phyloP scores from a whole-genome alignment of 2,113 vertebrate species.

The Nycticryphes semicollaris region DNA sequence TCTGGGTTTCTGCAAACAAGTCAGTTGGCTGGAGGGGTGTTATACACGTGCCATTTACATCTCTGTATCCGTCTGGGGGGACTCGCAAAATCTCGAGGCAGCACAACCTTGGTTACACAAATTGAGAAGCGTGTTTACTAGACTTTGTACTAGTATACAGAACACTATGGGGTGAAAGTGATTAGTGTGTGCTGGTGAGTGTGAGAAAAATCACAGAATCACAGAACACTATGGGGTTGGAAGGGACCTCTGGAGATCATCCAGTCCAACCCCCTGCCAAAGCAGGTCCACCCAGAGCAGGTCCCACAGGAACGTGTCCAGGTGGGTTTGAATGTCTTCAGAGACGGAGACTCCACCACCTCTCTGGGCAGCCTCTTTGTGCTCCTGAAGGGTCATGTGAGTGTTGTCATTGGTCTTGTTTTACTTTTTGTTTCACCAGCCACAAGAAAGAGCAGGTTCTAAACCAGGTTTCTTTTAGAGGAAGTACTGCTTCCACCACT shows the following conservation, averaged over 20 bases:
- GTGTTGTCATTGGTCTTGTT: neutral
- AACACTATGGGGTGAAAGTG: too few relatives aligned
- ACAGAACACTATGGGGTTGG: too few relatives aligned
- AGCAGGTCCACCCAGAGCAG: too few relatives aligned
- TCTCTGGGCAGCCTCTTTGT: neutral
- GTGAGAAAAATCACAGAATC: neutral
- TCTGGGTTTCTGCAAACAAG: neutral
- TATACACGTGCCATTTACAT: rapidly evolving
- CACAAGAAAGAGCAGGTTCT: neutral
- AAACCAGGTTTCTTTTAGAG: neutral
- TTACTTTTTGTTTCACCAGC: neutral
- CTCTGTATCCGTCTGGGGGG: rapidly evolving
- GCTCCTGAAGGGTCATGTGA: neutral
- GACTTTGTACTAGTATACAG: neutral
- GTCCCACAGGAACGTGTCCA: too few relatives aligned
- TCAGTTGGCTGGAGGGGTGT: neutral
- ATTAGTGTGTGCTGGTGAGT: neutral
- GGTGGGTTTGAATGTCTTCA: too few relatives aligned
- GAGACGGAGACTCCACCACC: too few relatives aligned
- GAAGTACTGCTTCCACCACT: neutral
- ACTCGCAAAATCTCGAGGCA: neutral
- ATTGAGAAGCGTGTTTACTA: neutral
- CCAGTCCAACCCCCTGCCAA: too few relatives aligned
- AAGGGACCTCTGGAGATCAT: too few relatives aligned
- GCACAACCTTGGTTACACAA: neutral